These are phyloP conservation scores for Scrobipalpa atriplicella DNA, from an alignment of 2,888 invertebrate genomes.

Conservation along the genomic window DNA sequence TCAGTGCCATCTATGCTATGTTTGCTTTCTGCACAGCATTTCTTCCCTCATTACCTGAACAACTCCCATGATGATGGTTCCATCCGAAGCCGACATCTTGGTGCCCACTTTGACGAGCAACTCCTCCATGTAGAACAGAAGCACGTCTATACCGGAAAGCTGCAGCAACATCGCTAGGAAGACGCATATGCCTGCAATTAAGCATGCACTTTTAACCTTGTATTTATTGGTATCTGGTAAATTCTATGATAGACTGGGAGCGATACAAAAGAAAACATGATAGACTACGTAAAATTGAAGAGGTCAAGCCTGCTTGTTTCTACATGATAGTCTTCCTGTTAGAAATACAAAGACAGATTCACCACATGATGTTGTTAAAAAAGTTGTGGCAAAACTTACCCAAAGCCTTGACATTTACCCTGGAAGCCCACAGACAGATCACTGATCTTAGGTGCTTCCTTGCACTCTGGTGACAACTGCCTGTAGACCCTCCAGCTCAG, in stretches of 20 bases:
- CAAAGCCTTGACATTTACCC: constrained; percentile 88
- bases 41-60: constrained; percentile 60
- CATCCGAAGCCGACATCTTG: constrained; percentile 83
- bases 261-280: too few species aligned
- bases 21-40: too few species aligned
- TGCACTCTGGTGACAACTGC: constrained; percentile 66
- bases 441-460: constrained; percentile 64
- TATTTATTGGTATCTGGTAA: too few species aligned
- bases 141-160: constrained; percentile 90
- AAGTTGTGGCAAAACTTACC: too few species aligned
- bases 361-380: too few species aligned
- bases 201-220: not conserved
- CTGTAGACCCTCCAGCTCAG: constrained; percentile 80
- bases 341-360: too few species aligned
- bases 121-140: constrained; percentile 89
- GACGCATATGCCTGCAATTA: constrained; percentile 81
- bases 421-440: constrained; percentile 86
- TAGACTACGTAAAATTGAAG: not conserved
- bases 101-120: constrained; percentile 87
- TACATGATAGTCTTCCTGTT: too few species aligned
- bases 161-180: constrained; percentile 92
- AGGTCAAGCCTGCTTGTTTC: not conserved
- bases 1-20: too few species aligned
- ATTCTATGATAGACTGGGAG: too few species aligned
- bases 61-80: constrained; percentile 87